Percentiles rank a stretch among this genome's conserved stretches.
Conservation (phyloP, 2,113 vertebrate species). For the Spheniscus mendiculus region DNA sequence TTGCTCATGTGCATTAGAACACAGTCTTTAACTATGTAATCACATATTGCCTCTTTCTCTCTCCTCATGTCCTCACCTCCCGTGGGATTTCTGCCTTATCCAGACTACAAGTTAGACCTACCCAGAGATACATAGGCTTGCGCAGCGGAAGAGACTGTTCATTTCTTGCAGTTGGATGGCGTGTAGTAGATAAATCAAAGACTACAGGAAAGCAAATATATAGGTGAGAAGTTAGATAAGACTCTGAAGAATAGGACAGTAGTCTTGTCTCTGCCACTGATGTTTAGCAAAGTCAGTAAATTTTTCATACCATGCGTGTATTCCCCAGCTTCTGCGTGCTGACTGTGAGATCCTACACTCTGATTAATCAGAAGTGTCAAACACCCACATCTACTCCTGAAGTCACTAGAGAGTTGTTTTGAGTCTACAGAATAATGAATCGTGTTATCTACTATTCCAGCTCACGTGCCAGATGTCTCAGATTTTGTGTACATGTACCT, state of each 20-base stretch:
- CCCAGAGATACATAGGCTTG: background rate
- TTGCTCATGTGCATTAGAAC: background rate
- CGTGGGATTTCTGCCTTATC: background rate
- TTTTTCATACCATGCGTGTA: background rate
- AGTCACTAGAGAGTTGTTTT: slow-evolving; percentile 17
- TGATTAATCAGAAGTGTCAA: slow-evolving; percentile 44
- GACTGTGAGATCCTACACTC: background rate
- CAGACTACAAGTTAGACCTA: background rate
- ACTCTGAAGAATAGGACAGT: background rate
- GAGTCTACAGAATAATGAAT: background rate
- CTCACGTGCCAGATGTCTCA: slow-evolving; percentile 11
- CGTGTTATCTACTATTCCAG: background rate
- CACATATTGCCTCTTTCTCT: background rate
- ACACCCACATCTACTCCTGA: background rate
- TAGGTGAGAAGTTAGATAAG: slow-evolving; percentile 16
- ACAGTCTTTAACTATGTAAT: background rate
- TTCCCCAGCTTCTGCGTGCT: background rate
- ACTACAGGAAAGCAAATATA: background rate
- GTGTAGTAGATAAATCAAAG: background rate
- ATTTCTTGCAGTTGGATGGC: background rate
- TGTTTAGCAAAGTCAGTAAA: background rate
- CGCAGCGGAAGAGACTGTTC: background rate
- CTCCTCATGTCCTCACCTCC: background rate
- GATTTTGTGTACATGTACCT: slow-evolving; percentile 18
- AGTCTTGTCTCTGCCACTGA: background rate